Base-by-base conservation (phyloP, 1,140 invertebrate species). In the Saxidomus purpurata region DNA sequence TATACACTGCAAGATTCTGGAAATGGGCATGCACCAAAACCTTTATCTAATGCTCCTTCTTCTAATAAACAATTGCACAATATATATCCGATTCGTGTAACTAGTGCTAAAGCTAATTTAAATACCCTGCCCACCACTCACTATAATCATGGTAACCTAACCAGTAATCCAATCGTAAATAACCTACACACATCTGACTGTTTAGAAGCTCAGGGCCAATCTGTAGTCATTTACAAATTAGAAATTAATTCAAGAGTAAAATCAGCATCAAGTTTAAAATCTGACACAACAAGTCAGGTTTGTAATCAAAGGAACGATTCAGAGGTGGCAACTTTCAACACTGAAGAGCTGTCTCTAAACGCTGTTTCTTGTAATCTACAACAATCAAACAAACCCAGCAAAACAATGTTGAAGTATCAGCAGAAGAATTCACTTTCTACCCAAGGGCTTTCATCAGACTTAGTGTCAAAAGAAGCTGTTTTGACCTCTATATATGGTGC, bases 401-500 rank as follows among this genome's bases (percentile, higher is more conserved):
- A 79, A 63, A 8, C 71, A 19, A 52, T 47, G 1, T 47, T 71
- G 22, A 88, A 88, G 22, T 63, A 55, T 43, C 59, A 67, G n/a
- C n/a, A 81, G 47, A 67, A 69, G 22, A 47, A 25, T 59, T 77
- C 55, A 25, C 28, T 59, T 22, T 25, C 86, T 31, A 47, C 22
- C 31, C 43, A 69, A 49, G 59, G 28, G 15, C 28, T 52, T 71
- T 80, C 86, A 69, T 3, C n/a, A 43, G 55, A 77, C 11, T 15
- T 22, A 31, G 17, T 36, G 4, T 80, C 86, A 22, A 88, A 88
- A 67, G 76, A 88, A 25, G 55, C 86, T 52, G 77, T 69, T 34
- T 69, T 88, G 34, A 52, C 61, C 17, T 81, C 76, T 71, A 88
- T 88, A 15, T 88, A 88, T 81, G 86, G 76, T 69, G 52, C 86